These are phyloP conservation scores for Bolborhynchus lineola DNA, from an alignment of 2,113 vertebrate species.

Conservation along the genomic window DNA sequence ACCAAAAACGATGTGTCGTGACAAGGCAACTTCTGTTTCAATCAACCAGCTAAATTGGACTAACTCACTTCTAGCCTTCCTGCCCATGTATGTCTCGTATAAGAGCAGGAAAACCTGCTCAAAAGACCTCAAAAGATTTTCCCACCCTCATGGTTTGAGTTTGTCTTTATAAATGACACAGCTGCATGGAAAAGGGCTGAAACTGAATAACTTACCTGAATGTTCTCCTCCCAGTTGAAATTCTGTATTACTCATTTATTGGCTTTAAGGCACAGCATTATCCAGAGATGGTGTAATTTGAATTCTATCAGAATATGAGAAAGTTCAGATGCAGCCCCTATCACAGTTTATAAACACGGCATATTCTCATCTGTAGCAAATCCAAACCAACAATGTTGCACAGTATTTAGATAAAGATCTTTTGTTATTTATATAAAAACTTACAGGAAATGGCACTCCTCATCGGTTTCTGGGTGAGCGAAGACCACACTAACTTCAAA, in stretches of 20 bases:
- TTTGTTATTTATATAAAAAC: constrained; percentile 69
- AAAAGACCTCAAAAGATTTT: background rate
- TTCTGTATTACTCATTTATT: background rate
- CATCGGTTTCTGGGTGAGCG: constrained; percentile 87
- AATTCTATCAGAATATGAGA: background rate
- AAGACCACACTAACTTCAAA: constrained; percentile 94
- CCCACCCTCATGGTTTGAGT: background rate
- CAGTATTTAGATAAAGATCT: constrained; percentile 53
- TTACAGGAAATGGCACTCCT: constrained; percentile 96
- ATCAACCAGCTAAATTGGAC: background rate
- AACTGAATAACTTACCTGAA: background rate
- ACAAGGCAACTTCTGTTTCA: background rate
- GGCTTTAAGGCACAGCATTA: background rate
- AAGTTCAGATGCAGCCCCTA: background rate
- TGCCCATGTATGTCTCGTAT: background rate
- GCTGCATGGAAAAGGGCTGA: background rate
- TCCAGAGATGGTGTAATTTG: background rate
- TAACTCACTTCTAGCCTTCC: background rate
- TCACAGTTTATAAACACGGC: constrained; percentile 6
- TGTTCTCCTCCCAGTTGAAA: background rate
- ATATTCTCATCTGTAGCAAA: constrained; percentile 26
- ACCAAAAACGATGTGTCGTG: background rate
- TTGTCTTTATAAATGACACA: background rate
- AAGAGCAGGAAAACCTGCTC: background rate
- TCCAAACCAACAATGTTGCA: constrained; percentile 43